Evolutionary conservation across 2,797 vertebrate genomes (phyloP).

Genomic region (Otus scops): DNA sequence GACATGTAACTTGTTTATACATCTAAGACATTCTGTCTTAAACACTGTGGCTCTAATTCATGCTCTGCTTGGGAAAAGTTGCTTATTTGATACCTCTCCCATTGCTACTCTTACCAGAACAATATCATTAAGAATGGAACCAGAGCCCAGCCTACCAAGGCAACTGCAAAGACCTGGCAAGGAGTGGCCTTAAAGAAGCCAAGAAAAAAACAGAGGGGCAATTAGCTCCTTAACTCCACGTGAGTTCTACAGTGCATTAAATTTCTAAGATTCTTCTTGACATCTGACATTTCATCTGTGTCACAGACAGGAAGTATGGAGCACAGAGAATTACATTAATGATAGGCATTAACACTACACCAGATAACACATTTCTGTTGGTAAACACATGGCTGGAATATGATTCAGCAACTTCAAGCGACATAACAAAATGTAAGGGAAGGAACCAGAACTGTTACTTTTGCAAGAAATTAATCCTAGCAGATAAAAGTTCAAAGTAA

Average conservation of each 20-base stretch:
- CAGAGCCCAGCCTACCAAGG: background rate
- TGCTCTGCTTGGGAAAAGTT: background rate
- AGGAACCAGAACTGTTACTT: background rate
- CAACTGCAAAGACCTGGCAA: background rate
- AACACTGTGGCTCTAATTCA: background rate
- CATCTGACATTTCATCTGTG: background rate
- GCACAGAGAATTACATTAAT: background rate
- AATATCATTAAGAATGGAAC: background rate
- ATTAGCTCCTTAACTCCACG: background rate
- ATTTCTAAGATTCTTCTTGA: background rate
- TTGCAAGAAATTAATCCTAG: background rate
- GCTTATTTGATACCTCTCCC: background rate
- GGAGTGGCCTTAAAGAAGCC: background rate
- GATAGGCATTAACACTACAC: background rate
- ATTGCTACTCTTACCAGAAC: background rate
- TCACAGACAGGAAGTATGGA: background rate
- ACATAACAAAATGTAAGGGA: background rate
- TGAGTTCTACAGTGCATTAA: background rate
- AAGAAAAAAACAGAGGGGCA: background rate
- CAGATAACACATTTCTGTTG: background rate
- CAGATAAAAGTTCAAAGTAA: background rate
- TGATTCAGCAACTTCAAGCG: background rate
- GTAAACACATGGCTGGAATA: background rate
- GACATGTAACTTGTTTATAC: background rate
- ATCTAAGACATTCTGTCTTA: background rate